Evolutionary conservation across 2,797 vertebrate species (phyloP).

Genomic region (Champsocephalus gunnari): DNA sequence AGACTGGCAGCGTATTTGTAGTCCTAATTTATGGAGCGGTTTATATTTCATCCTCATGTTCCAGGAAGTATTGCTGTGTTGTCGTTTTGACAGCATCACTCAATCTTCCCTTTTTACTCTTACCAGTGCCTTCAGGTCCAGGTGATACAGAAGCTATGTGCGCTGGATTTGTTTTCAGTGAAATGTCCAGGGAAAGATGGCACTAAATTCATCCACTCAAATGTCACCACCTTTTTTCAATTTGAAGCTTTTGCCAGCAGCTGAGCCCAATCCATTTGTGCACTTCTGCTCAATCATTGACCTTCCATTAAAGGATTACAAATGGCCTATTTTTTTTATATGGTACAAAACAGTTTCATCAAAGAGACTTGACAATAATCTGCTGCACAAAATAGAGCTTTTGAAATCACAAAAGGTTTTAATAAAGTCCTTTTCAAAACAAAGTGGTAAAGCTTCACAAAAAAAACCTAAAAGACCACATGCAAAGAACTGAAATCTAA

Average conservation of each 20-base stretch:
- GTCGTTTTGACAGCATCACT: slow-evolving; percentile 20
- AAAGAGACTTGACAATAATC: slow-evolving; percentile 43
- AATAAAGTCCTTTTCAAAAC: slow-evolving; percentile 16
- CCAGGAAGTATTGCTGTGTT: not conserved
- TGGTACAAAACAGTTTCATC: slow-evolving; percentile 31
- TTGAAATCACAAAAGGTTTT: slow-evolving; percentile 38
- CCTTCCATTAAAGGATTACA: slow-evolving; percentile 49
- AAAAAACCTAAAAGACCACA: not conserved
- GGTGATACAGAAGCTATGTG: not conserved
- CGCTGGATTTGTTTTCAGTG: slow-evolving; percentile 11
- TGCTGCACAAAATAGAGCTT: slow-evolving; percentile 27
- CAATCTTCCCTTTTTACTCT: not conserved
- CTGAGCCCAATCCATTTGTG: not conserved
- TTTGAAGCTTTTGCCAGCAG: not conserved
- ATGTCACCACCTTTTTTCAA: not conserved
- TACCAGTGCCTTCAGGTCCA: not conserved
- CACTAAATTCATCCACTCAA: not conserved
- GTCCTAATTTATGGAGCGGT: not conserved
- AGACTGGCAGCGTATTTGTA: not conserved
- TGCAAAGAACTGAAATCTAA: not conserved
- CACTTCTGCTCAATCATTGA: slow-evolving; percentile 19
- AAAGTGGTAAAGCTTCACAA: slow-evolving; percentile 1
- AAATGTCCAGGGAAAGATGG: slow-evolving; percentile 4
- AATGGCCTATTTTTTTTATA: slow-evolving; percentile 25
- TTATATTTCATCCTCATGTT: not conserved